A percentile compares a stretch with the other conserved stretches of the same genome.
These are phyloP conservation scores for Eurytoma californica DNA, from an alignment of 2,888 invertebrate species.

Conservation along the genomic window DNA sequence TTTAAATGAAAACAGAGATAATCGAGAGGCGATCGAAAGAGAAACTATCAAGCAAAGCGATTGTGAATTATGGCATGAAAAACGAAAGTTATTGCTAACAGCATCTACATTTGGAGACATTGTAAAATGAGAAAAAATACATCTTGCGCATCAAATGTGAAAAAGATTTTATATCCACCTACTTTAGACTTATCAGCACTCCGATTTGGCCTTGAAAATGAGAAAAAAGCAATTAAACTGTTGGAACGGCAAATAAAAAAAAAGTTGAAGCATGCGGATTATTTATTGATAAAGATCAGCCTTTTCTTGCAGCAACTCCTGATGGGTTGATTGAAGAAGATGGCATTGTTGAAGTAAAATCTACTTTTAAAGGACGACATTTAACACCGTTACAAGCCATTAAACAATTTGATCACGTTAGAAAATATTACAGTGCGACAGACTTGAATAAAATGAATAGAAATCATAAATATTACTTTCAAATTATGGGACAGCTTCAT, in stretches of 20 bases:
- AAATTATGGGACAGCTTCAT: conserved; percentile 49
- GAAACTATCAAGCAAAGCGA: conserved; percentile 47
- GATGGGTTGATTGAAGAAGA: conserved; percentile 36
- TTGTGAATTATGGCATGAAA: conserved; percentile 46
- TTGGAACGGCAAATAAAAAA: conserved; percentile 6
- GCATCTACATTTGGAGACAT: conserved; percentile 54
- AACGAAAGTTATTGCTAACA: conserved; percentile 47
- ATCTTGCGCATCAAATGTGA: conserved; percentile 45
- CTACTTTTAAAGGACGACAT: conserved; percentile 12
- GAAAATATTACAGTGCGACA: conserved; percentile 27
- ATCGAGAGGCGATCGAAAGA: conserved; percentile 46
- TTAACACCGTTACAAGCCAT: conserved; percentile 35
- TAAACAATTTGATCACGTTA: background rate
- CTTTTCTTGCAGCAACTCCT: conserved; percentile 29
- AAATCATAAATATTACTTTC: conserved; percentile 45
- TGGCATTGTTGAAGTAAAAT: conserved; percentile 39
- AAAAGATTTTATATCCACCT: conserved; percentile 52
- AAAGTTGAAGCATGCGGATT: conserved; percentile 22
- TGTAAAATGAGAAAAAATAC: conserved; percentile 49
- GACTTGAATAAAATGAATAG: conserved; percentile 27
- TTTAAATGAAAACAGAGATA: conserved; percentile 20
- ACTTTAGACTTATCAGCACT: conserved; percentile 15
- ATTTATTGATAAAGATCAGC: conserved; percentile 22
- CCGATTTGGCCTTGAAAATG: conserved; percentile 21
- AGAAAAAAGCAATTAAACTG: conserved; percentile 7